Conservation (phyloP, 2,888 invertebrate genomes). For the Saturnia pavonia region DNA sequence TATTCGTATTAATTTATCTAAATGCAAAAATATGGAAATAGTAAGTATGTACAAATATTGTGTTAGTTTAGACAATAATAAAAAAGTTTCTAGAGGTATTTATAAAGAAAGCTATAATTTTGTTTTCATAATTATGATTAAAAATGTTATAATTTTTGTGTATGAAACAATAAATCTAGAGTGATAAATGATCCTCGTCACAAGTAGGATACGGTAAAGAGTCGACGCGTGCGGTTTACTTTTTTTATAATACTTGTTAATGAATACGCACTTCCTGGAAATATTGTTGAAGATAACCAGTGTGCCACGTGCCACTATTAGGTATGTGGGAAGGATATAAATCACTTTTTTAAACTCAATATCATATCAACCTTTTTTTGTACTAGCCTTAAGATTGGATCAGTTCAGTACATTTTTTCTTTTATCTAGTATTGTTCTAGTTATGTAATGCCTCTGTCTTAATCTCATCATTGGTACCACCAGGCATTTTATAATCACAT, state of each 20-base stretch:
- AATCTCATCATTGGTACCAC: too few relatives aligned
- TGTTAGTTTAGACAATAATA: too few relatives aligned
- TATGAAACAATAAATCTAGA: background rate
- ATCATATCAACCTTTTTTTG: background rate
- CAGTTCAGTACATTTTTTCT: too few relatives aligned
- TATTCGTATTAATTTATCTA: background rate
- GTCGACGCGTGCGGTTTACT: conserved; percentile 50
- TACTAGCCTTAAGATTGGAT: background rate
- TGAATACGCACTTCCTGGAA: conserved; percentile 28
- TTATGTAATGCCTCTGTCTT: too few relatives aligned
- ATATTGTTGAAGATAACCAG: conserved; percentile 16
- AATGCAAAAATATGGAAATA: background rate
- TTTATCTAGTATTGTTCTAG: too few relatives aligned
- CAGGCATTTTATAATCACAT: too few relatives aligned
- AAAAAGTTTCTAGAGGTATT: too few relatives aligned
- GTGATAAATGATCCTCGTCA: conserved; percentile 1
- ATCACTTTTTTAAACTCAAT: background rate
- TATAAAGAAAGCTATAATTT: background rate
- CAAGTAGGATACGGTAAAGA: conserved; percentile 41
- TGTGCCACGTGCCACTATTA: conserved; percentile 5
- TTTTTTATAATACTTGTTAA: conserved; percentile 16
- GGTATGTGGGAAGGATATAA: background rate
- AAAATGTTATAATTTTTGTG: conserved; percentile 19
- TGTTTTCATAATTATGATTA: background rate
- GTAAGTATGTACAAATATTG: too few relatives aligned